Base-by-base conservation (phyloP, 2,797 vertebrate genomes). In the Catostomus latipinnis region DNA sequence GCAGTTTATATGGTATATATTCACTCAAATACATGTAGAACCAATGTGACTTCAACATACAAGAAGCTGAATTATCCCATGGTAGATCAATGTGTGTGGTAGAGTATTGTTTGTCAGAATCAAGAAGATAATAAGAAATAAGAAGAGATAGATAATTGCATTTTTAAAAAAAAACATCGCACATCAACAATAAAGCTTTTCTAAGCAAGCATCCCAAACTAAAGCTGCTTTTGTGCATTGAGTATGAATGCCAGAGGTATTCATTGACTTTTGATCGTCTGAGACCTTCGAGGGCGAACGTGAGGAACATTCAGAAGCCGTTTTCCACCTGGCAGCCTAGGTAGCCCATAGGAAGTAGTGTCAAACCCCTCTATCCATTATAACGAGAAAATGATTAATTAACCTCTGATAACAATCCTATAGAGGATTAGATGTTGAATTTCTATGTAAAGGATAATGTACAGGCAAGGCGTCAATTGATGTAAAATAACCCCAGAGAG, bases 331-430 rank as follows among this genome's bases (percentile, higher is more conserved):
- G 52, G 34, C 12, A 46, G 14, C 49, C 45, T 54, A 14, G 6
- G 22, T 68, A 34, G 34, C 34, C 34, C 4, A 49, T 58, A 13
- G 6, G 9, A 73, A 65, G 54, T 66, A 8, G 49, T 73, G 69
- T 73, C 61, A 80, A 72, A 58, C 18, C 4, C 16, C 66, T 22
- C 6, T 67, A 60, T 73, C 78, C 52, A 8, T 60, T 67, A 34
- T 67, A 73, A 80, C 73, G 45, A 80, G 60, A 72, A 71, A 53
- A 56, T 73, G 1, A 73, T 80, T 66, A 22, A 80, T 80, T 66
- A 80, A 18, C 60, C 45, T 10, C 13, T 5, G 8, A 52, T 73
- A 73, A 80, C 45, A 80, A 62, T 60, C 65, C 77, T 79, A 34
- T 45, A 58, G 70, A 80, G 78, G 73, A 80, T 50, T 73, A 11